Base-by-base conservation (phyloP, 2,888 invertebrate species). In the Dynastes hyllus region DNA sequence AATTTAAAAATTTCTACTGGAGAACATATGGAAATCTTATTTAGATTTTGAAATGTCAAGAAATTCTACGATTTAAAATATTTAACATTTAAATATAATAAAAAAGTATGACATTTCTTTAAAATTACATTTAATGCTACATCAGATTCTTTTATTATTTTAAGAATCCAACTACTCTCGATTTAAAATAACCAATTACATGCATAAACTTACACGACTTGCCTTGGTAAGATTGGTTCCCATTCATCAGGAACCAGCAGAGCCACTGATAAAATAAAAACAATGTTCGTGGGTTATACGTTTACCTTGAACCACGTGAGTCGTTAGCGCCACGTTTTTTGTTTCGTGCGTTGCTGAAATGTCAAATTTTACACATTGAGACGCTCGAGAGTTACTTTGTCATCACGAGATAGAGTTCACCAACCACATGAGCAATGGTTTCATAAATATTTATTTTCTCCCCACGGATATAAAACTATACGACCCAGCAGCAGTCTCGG, bases 181-280 rank as follows among this genome's bases (percentile, higher is more conserved):
- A 11, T 45, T 45, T 63, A 13, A 63, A 63, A 2, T 32, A 63
- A 63, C 2, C 13, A 63, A 32, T 63, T 32, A 29, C 63, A 27
- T 61, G 61, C 61, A 50, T 27, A 27, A 76, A 89, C 89, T 90
- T 88, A 90, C 89, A 85, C 89, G 88, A 85, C 89, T 89, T 83
- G 88, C 83, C 85, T 89, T 90, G 83, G 90, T 90, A 84, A 90
- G 87, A 87, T 89, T 89, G 87, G 90, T 89, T 87, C 90, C 90
- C 90, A 90, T 90, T 89, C 90, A 89, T 88, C 86, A 86, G 87
- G 81, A 82, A 83, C 78, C 51, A 66, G 66, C 29, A 16, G 61
- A 55, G 16, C 50, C 67, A 50, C 27, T 55, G 45, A 55, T 32
- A 58, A 22, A 22, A 37, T 58, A 27, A 27, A 69, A 22, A 69